Evolutionary conservation across 2,888 invertebrate species (phyloP), one percentile per base, ranked within the genome.

Genomic region (Eretmocerus hayati): DNA sequence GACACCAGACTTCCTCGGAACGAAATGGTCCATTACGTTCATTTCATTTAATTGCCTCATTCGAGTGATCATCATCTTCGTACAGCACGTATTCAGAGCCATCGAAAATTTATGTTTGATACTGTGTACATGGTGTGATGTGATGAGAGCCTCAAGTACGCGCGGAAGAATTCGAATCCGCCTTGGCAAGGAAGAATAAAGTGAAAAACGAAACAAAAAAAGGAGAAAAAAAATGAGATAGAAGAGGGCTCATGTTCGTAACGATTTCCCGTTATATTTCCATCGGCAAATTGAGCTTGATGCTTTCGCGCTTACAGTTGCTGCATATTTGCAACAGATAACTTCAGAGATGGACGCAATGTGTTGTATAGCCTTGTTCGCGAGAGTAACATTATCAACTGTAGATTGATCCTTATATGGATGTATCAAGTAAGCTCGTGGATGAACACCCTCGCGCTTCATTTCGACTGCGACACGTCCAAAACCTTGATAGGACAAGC

Each of bases 221-320:
- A 15, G 23, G 1, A 31, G 9, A 32, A 22, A 42, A n/a, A 42
- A 42, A 42, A 42, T 9, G 16, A 13, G 19, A 21, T 15, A 9
- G 5, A n/a, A 31, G 21, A 32, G 18, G n/a, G 39, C 23, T n/a
- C 16, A 13, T n/a, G 43, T 45, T 19, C 36, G 45, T 41, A 22
- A 38, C 44, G 20, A 18, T 41, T 31, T 49, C 44, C 50, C 50
- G 50, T 50, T 50, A 50, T 36, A 50, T 42, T 46, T 46, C 42
- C 37, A 46, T 50, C 50, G 50, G 45, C 40, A 46, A 41, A 49
- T 42, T 42, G 42, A 50, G 45, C 45, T 16, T 33, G n/a, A 31
- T 8, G 23, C 16, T 16, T n/a, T 8, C 31, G 37, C 33, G 20
- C 20, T n/a, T n/a, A n/a, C n/a, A n/a, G n/a, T n/a, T n/a, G n/a